Conservation (phyloP, 1,140 invertebrate species). For the Brachionus rotundiformis region DNA sequence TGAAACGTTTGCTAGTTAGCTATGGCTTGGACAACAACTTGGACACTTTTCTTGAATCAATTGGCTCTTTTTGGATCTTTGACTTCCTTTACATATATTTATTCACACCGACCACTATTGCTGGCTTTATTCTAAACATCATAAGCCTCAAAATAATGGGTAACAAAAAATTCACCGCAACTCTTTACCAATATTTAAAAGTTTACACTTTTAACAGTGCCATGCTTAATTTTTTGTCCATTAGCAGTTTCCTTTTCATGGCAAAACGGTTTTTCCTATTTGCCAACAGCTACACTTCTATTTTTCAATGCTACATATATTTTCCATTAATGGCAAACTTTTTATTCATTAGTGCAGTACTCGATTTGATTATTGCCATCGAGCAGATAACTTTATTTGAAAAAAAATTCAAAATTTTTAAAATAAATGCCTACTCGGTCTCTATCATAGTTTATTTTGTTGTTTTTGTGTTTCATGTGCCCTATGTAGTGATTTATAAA, state of each 20-base stretch:
- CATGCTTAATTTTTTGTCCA: background rate
- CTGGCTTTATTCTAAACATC: background rate
- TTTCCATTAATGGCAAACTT: conserved; percentile 16
- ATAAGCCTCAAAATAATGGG: background rate
- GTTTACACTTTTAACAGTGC: background rate
- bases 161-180: background rate
- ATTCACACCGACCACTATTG: background rate
- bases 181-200: background rate
- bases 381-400: background rate
- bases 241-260: background rate
- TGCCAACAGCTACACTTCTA: background rate
- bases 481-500: background rate
- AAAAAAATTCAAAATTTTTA: conserved; percentile 1
- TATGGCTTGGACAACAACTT: background rate
- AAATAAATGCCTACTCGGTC: background rate
- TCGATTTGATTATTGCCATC: background rate
- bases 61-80: background rate
- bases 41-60: background rate
- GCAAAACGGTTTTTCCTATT: background rate
- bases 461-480: background rate
- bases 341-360: background rate
- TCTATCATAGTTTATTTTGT: background rate
- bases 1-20: background rate
- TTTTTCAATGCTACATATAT: background rate
- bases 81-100: background rate